Base-by-base conservation (phyloP, 2,888 invertebrate species). In the Leuctra nigra region DNA sequence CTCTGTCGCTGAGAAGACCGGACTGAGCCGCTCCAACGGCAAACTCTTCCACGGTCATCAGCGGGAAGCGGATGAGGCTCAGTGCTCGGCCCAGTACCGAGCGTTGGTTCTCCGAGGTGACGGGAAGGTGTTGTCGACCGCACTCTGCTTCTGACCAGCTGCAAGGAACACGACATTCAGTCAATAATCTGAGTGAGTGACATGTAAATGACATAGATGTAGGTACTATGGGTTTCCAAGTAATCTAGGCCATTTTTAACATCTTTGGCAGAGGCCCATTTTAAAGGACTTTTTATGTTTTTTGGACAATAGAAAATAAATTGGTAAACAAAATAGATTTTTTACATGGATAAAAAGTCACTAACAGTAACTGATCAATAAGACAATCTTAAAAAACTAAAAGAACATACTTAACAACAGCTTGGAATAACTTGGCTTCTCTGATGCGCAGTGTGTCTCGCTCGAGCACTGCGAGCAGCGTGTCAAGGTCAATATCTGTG, bases 1-100 rank as follows among this genome's bases (percentile, higher is more conserved):
- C 89, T 61, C 84, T 71, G 67, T 90, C 87, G 48, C 84, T 83
- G 1, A 91, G 73, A 24, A 91, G 74, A 0, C 86, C 85, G 63
- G 86, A 84, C 65, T 86, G 85, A 0, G 87, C 86, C 0, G 85
- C 83, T 0, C 84, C 86, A 69, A 80, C 78, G 0, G 88, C 89
- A 70, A 91, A 91, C 69, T 91, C 91, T 69, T 91, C 89, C 1
- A 88, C 83, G 0, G 86, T 84, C 90, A 91, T 91, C 20, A 90
- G 72, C 0, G 91, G 90, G 69, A 90, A 91, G 23, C 91, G 75
- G 54, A 91, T 84, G 1, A 88, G 77, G 35, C 81, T 78, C 63
- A 91, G 77, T 0, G 87, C 85, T 53, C 79, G 69, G 0, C 86
- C 87, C 0, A 91, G 72, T 1, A 86, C 83, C 58, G 74, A 71